Percentiles rank a stretch among this genome's conserved stretches.
phyloP scores from a whole-genome alignment of 1,140 invertebrate species.

The Drosophila nigrodunni region DNA sequence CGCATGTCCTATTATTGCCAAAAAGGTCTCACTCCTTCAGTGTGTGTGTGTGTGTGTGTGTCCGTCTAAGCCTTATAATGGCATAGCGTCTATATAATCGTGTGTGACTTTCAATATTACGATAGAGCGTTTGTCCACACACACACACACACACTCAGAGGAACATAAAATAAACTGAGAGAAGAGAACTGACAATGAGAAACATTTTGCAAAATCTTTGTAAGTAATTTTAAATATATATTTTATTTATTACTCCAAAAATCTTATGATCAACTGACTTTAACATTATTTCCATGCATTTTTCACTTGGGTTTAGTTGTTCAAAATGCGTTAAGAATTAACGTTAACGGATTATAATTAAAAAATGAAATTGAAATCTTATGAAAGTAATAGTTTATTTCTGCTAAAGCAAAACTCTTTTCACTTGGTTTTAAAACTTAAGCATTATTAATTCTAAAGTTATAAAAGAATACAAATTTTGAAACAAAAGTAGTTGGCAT shows the following conservation, averaged over 20 bases:
- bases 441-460: too few relatives aligned
- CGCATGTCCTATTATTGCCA: neutral
- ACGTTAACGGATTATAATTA: too few relatives aligned
- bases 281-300: too few relatives aligned
- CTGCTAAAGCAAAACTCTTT: too few relatives aligned
- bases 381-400: too few relatives aligned
- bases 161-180: neutral
- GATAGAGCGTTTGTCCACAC: slow-evolving; percentile 2
- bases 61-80: neutral
- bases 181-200: neutral
- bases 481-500: neutral
- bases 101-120: slow-evolving; percentile 24
- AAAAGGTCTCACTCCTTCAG: neutral
- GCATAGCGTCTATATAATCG: slow-evolving; percentile 16
- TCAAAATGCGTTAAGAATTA: too few relatives aligned
- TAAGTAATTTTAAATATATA: neutral
- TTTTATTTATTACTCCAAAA: too few relatives aligned
- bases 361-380: too few relatives aligned
- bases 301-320: too few relatives aligned
- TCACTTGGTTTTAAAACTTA: too few relatives aligned
- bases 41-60: slow-evolving; percentile 5
- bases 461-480: too few relatives aligned
- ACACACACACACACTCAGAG: neutral
- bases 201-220: neutral
- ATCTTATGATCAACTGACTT: too few relatives aligned